A percentile compares a stretch with the other conserved stretches of the same genome.
These are phyloP conservation scores for Tympanoctomys barrerae DNA, from an alignment of 2,797 vertebrate species.

Conservation along the genomic window DNA sequence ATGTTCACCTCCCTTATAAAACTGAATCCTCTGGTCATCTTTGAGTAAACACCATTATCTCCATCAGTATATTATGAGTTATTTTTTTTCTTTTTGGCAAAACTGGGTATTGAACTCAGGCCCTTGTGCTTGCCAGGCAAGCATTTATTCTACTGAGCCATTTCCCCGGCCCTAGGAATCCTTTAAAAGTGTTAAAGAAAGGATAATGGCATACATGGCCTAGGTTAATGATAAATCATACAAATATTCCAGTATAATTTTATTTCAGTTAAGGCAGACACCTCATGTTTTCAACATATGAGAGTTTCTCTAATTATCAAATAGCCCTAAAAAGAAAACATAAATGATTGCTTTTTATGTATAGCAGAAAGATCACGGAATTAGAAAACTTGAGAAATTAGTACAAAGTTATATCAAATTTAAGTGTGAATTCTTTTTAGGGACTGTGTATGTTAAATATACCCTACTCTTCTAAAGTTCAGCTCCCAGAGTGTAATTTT, in stretches of 20 bases:
- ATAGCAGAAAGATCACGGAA: neutral
- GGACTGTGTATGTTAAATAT: neutral
- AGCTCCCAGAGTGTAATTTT: neutral
- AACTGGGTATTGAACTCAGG: too few species aligned
- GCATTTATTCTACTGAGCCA: too few species aligned
- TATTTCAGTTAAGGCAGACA: neutral
- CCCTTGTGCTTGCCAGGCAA: too few species aligned
- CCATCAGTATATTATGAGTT: neutral
- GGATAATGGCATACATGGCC: neutral
- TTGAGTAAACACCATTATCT: neutral
- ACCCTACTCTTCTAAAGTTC: neutral
- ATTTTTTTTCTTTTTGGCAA: too few species aligned
- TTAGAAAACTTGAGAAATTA: constrained; percentile 1
- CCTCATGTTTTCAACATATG: neutral
- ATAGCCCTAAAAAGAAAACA: neutral
- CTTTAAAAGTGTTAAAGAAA: constrained; percentile 22
- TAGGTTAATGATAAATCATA: neutral
- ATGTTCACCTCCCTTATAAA: neutral
- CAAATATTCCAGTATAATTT: neutral
- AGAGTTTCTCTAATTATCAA: constrained; percentile 11
- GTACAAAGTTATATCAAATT: neutral
- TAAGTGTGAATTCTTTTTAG: neutral
- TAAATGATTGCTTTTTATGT: neutral
- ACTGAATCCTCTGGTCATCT: neutral
- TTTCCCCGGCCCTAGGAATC: neutral